Conservation (phyloP, 2,113 vertebrate genomes). For the Amblyopsis rosae region DNA sequence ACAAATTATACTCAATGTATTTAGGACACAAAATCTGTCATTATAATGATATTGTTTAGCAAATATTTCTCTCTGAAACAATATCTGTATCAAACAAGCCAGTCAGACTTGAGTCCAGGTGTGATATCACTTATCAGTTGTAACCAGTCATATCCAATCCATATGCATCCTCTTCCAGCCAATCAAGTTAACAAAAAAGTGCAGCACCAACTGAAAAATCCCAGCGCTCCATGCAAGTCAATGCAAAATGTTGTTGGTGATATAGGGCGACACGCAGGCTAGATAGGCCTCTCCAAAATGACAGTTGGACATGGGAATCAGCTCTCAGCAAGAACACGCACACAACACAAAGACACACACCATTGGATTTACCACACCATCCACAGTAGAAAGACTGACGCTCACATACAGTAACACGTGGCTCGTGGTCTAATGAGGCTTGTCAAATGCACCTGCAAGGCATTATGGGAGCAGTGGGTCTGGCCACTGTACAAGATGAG, state of each 20-base stretch:
- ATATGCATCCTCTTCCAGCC: no score
- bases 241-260: no score
- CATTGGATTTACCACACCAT: background rate
- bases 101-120: no score
- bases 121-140: no score
- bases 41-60: background rate
- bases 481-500: slow-evolving; percentile 5
- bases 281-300: background rate
- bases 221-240: no score
- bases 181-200: no score
- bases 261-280: no score
- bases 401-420: slow-evolving; percentile 19
- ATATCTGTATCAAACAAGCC: no score
- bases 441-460: background rate
- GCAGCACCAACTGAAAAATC: background rate
- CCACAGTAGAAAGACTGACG: slow-evolving; percentile 14
- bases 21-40: background rate
- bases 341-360: no score
- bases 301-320: background rate
- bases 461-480: slow-evolving; percentile 3
- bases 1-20: background rate
- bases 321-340: no score
- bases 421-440: slow-evolving; percentile 48
- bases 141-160: no score
- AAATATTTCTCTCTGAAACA: no score